These are phyloP conservation scores for Ceramica pisi DNA, from an alignment of 2,888 invertebrate species.

Conservation along the genomic window DNA sequence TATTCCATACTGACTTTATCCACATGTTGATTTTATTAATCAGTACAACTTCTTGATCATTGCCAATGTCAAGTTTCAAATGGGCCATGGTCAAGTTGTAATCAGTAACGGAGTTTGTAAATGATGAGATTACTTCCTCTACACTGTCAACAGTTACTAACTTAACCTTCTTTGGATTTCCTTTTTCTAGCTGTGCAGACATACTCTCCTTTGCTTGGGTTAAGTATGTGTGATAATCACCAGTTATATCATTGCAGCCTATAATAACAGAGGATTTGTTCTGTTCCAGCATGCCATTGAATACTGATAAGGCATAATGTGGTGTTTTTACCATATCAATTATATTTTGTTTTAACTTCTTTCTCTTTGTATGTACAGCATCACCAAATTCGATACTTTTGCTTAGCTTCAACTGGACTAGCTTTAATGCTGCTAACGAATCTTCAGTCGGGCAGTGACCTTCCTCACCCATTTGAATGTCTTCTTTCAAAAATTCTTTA, in stretches of 20 bases:
- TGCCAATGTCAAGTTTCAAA: conserved; percentile 88
- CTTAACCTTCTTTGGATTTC: conserved; percentile 88
- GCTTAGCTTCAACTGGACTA: conserved; percentile 96
- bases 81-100: conserved; percentile 92
- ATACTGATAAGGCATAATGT: conserved; percentile 87
- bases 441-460: conserved; percentile 97
- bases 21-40: conserved; percentile 89
- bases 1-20: conserved; percentile 87
- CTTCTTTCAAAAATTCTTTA: conserved; percentile 94
- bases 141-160: conserved; percentile 88
- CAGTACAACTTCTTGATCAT: conserved; percentile 88
- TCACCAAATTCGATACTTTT: conserved; percentile 95
- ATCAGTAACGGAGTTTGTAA: conserved; percentile 85
- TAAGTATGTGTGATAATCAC: conserved; percentile 92
- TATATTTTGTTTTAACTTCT: conserved; percentile 84
- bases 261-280: conserved; percentile 90
- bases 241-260: conserved; percentile 90
- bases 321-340: conserved; percentile 76
- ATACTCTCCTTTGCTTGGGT: conserved; percentile 87
- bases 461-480: conserved; percentile 92
- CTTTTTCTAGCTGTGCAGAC: conserved; percentile 84
- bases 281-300: conserved; percentile 89
- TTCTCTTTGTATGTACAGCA: conserved; percentile 92
- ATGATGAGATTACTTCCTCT: conserved; percentile 88
- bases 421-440: conserved; percentile 95